A percentile compares a stretch with the other conserved stretches of the same genome.
phyloP scores from a whole-genome alignment of 37 sponge, comb jelly and placozoan genomes.

The Hormiphora californensis region DNA sequence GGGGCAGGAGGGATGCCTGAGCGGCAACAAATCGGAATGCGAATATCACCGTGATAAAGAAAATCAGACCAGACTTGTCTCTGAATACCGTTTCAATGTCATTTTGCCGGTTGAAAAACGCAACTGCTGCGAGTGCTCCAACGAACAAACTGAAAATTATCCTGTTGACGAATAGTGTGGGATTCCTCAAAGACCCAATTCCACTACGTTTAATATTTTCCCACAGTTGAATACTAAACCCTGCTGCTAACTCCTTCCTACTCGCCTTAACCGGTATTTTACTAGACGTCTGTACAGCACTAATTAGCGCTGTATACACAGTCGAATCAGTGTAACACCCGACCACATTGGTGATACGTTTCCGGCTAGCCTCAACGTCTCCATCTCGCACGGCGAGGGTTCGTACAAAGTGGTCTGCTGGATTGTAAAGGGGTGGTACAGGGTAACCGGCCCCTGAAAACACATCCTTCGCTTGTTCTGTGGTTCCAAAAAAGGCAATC shows the following conservation, averaged over 20 bases:
- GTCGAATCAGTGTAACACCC: not conserved
- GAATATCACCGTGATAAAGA: not conserved
- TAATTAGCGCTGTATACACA: not conserved
- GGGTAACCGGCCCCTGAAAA: not conserved
- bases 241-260: not conserved
- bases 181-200: not conserved
- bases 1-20: not conserved
- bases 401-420: slow-evolving; percentile 11
- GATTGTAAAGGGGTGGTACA: not conserved
- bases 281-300: not conserved
- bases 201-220: not conserved
- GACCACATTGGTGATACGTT: not conserved
- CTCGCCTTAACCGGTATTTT: not conserved
- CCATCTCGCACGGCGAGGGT: not conserved
- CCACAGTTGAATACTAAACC: not conserved
- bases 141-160: not conserved
- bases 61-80: not conserved
- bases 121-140: too few species aligned
- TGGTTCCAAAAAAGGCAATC: not conserved
- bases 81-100: not conserved
- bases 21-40: not conserved
- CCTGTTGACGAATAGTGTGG: not conserved
- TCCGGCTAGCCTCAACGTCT: not conserved
- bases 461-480: not conserved
- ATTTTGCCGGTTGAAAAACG: not conserved